Percentiles rank a stretch among this genome's conserved stretches.
Evolutionary conservation across 2,888 invertebrate genomes (phyloP).

Genomic region (Drosophila kambysellisi): DNA sequence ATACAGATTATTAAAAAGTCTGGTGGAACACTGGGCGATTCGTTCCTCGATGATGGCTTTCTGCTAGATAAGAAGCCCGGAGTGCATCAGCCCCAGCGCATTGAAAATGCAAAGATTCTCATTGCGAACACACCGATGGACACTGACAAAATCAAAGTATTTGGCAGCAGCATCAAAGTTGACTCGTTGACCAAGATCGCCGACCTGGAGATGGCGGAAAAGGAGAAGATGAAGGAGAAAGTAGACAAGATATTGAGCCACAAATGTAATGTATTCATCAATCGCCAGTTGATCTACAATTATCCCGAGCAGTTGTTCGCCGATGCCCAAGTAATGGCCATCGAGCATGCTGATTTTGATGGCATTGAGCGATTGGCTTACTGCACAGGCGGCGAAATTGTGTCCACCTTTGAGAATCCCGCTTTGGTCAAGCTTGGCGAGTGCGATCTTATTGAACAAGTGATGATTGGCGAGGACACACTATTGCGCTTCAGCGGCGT

Average conservation of each 20-base stretch:
- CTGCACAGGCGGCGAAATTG: slow-evolving; percentile 99
- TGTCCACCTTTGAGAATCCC: slow-evolving; percentile 98
- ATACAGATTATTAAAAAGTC: slow-evolving; percentile 99
- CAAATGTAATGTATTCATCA: slow-evolving; percentile 98
- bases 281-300: slow-evolving; percentile 99
- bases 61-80: slow-evolving; percentile 98
- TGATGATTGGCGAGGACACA: slow-evolving; percentile 98
- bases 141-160: slow-evolving; percentile 99
- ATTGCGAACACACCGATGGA: slow-evolving; percentile 99
- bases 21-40: slow-evolving; percentile 96
- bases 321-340: slow-evolving; percentile 99
- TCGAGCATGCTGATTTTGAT: slow-evolving; percentile 99
- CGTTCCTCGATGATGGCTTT: slow-evolving; percentile 98
- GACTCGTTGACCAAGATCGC: slow-evolving; percentile 98
- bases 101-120: slow-evolving; percentile 98
- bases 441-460: slow-evolving; percentile 97
- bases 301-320: slow-evolving; percentile 99
- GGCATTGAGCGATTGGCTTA: slow-evolving; percentile 98
- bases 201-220: slow-evolving; percentile 98
- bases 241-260: slow-evolving; percentile 97
- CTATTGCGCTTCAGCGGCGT: slow-evolving; percentile 98
- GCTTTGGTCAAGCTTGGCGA: slow-evolving; percentile 95
- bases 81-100: slow-evolving; percentile 96
- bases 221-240: slow-evolving; percentile 99
- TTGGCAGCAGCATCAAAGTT: slow-evolving; percentile 97